Conservation (phyloP, 2,113 vertebrate species). For the Podilymbus podiceps region DNA sequence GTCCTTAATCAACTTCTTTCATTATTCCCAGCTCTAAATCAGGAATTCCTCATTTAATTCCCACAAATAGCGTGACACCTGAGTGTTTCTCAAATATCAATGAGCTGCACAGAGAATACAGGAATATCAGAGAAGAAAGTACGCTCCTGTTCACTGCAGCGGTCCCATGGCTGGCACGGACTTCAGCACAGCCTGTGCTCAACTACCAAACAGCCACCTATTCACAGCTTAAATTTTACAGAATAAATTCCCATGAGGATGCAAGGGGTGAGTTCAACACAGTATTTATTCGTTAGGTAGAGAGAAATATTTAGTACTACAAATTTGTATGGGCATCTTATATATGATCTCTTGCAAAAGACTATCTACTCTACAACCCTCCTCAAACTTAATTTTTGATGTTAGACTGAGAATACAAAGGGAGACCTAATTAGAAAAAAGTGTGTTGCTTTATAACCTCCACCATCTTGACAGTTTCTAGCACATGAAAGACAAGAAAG, state of each 20-base stretch:
- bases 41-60: background rate
- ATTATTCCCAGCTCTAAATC: background rate
- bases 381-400: background rate
- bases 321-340: accelerated
- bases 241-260: background rate
- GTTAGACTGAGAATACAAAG: background rate
- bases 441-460: background rate
- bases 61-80: background rate
- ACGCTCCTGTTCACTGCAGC: background rate
- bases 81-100: background rate
- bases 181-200: background rate
- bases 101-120: background rate
- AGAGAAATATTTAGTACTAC: background rate
- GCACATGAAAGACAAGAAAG: background rate
- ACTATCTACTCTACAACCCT: background rate
- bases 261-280: background rate
- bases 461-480: background rate
- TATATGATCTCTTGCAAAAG: background rate
- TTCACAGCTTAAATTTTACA: background rate
- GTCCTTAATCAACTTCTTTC: background rate
- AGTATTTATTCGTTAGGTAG: accelerated
- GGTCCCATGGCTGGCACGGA: background rate
- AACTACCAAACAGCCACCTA: background rate
- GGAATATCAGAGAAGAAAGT: background rate
- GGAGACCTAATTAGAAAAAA: background rate